A percentile compares a stretch with the other conserved stretches of the same genome.
phyloP scores from a whole-genome alignment of 2,797 vertebrate species.

The Artibeus lituratus region DNA sequence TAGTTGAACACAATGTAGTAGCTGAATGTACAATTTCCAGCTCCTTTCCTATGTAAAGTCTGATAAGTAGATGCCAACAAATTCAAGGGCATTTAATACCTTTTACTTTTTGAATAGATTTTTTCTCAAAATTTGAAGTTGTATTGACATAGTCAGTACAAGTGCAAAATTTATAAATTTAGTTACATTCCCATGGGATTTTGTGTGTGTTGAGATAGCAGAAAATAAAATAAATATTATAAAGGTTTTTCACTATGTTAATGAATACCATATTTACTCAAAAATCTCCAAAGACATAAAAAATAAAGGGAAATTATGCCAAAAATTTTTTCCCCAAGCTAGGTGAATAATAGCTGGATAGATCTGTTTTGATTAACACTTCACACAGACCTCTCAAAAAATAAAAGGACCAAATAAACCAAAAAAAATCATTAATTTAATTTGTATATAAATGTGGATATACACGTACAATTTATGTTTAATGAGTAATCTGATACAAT shows the following conservation, averaged over 20 bases:
- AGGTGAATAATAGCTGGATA: background rate
- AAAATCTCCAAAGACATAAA: background rate
- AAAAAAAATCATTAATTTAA: background rate
- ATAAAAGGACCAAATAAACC: background rate
- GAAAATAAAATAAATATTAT: background rate
- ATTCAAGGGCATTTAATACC: background rate
- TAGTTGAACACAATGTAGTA: background rate
- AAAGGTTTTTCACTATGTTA: background rate
- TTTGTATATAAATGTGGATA: background rate
- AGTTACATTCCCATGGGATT: background rate
- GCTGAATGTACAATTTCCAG: background rate
- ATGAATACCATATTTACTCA: background rate
- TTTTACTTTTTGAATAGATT: conserved; percentile 7
- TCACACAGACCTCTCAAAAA: background rate
- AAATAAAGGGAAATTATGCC: background rate
- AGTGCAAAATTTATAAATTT: background rate
- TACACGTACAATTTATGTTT: background rate
- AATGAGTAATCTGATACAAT: background rate
- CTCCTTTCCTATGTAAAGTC: background rate
- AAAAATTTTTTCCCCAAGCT: background rate
- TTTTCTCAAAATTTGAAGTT: background rate
- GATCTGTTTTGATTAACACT: background rate
- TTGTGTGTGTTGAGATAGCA: background rate
- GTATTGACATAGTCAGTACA: background rate
- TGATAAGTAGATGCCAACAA: background rate